Conservation (phyloP, 1,140 invertebrate species). For the Phymastichus coffea region DNA sequence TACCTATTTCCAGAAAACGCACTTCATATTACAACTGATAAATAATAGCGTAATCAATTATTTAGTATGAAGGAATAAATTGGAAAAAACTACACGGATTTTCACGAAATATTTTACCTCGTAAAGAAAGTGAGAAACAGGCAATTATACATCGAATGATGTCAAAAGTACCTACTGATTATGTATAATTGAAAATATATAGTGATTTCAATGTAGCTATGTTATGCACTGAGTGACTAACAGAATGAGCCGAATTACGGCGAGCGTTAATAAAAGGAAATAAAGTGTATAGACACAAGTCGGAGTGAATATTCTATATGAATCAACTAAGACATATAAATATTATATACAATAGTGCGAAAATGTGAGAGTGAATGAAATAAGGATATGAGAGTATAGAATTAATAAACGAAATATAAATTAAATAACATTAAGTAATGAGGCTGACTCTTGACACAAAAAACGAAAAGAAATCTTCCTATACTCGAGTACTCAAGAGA, state of each 20-base stretch:
- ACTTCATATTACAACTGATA: no score
- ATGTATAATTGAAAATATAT: slow-evolving; percentile 26
- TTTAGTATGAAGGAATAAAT: no score
- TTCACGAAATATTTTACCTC: not conserved
- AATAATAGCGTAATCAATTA: no score
- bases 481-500: slow-evolving; percentile 51
- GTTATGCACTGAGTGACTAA: not conserved
- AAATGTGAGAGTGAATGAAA: slow-evolving; percentile 1
- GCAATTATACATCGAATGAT: slow-evolving; percentile 40
- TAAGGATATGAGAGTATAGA: not conserved
- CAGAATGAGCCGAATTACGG: slow-evolving; percentile 9
- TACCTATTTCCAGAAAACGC: no score
- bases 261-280: not conserved
- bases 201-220: slow-evolving; percentile 20
- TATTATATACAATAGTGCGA: slow-evolving; percentile 22
- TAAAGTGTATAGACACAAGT: slow-evolving; percentile 20
- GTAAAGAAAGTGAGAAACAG: slow-evolving; percentile 5
- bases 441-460: not conserved
- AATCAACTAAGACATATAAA: slow-evolving; percentile 26
- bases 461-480: slow-evolving; percentile 37
- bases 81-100: no score
- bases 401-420: slow-evolving; percentile 3
- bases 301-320: slow-evolving; percentile 17
- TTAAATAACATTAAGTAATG: not conserved
- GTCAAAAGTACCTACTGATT: slow-evolving; percentile 37